Base-by-base conservation (phyloP, 2,797 vertebrate species). In the Falco concolor region DNA sequence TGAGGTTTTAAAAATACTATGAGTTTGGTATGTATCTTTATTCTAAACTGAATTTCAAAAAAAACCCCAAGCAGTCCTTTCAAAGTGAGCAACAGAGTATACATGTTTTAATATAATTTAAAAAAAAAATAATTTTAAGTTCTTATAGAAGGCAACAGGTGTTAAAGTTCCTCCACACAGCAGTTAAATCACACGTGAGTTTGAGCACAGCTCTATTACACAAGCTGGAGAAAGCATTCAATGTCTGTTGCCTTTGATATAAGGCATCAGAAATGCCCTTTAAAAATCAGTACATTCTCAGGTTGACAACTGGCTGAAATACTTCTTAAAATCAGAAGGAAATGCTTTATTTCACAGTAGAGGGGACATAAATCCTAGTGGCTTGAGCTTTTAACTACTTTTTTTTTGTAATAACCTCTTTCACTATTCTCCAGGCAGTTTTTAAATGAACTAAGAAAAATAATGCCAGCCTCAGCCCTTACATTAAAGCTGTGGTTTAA, bases 371-470 rank as follows among this genome's bases (percentile, higher is more conserved):
- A 96, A 96, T 93, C 80, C 82, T 94, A 87, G 86, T 82, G 84
- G 54, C 63, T 68, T 95, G 91, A 96, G 95, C 74, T 96, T 97
- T 94, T 92, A 96, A 96, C 84, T 95, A 73, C 73, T 63, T 93
- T 20, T 50, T 93, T 97, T 97, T 38, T 38, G 10, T 95, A 98
- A 95, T 92, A 94, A 85, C 47, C 49, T 94, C 49, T 77, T 96
- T 90, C 90, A 78, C 38, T 84, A 21, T 92, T 96, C 70, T 95
- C 73, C 76, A 90, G 68, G 86, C 87, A 52, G 34, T 25, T 96
- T 95, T 96, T 89, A 96, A 95, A 91, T 78, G 59, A 95, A n/a
- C 59, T 52, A n/a, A 95, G 49, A 73, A 67, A 92, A 95, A 90
- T 91, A 93, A 96, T 95, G 84, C 34, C 82, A 86, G 17, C 15